Base-by-base conservation (phyloP, 2,113 vertebrate genomes). In the Oriolus oriolus region DNA sequence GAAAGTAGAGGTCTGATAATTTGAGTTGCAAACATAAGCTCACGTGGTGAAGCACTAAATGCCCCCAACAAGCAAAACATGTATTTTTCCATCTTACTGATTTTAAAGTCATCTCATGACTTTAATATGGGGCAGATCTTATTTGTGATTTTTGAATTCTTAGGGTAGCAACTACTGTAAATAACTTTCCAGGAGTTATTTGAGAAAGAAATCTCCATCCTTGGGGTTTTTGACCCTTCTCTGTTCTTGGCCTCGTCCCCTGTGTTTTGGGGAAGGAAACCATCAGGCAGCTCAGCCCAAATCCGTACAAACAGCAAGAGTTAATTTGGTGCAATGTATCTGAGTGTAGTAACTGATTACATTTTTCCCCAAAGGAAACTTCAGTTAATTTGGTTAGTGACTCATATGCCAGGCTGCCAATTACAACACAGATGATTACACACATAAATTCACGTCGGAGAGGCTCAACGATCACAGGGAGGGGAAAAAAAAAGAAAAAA, bases 321-420 rank as follows among this genome's bases (percentile, higher is more conserved):
- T 97, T 98, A 93, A 97, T 98, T 97, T 96, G 95, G 95, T 97
- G 95, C 96, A 97, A 96, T 96, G 95, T 95, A 98, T 95, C 92
- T 47, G 96, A 97, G 97, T 94, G 96, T 97, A 98, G 89, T 96
- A 97, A 97, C 97, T 97, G 98, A 98, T 98, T 97, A 96, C 96
- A 96, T 97, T 98, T 98, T 98, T 97, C 98, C 98, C 98, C 96
- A 97, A 97, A 98, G 98, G 97, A 98, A 98, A 98, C 97, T 98
- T 97, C 97, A 97, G 98, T 98, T 98, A 98, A 98, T 98, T 98
- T 97, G 97, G 97, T 97, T 84, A 90, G 96, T 98, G 98, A 98
- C 96, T 98, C 98, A 98, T 97, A 96, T 96, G 94, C 96, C 97
- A 97, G 96, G 95, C 97, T 97, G 97, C 98, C 97, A 97, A 97